Percentiles rank a stretch among this genome's conserved stretches.
These are phyloP conservation scores for Catharus fuscescens DNA, from an alignment of 2,113 vertebrate genomes.

Conservation along the genomic window DNA sequence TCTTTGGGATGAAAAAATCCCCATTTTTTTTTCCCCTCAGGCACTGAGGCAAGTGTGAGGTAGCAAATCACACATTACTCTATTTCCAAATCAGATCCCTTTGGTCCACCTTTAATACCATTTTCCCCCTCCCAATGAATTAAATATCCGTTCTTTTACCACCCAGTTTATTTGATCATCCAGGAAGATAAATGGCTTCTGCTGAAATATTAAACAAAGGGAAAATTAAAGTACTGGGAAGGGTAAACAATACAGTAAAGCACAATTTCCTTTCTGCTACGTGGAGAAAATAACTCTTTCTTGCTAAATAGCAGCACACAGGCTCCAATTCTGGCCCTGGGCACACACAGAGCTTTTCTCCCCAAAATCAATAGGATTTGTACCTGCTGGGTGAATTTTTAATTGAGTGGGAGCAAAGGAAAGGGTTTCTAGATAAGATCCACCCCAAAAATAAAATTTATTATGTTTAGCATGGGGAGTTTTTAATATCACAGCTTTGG, in stretches of 20 bases:
- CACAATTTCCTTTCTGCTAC: conserved; percentile 55
- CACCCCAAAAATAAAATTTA: neutral
- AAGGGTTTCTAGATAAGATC: neutral
- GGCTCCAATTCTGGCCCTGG: neutral
- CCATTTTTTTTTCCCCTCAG: neutral
- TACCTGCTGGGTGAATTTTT: neutral
- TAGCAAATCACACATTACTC: conserved; percentile 23
- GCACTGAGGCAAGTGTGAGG: neutral
- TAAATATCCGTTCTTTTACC: conserved; percentile 55
- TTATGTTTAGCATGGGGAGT: rapidly evolving
- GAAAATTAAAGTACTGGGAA: conserved; percentile 40
- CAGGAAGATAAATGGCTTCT: conserved; percentile 72
- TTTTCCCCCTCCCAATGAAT: neutral
- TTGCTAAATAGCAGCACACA: neutral
- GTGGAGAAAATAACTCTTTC: neutral
- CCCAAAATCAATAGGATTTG: neutral
- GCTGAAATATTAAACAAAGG: conserved; percentile 76
- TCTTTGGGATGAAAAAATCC: neutral
- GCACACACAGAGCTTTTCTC: neutral
- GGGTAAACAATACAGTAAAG: conserved; percentile 49
- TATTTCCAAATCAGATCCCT: conserved; percentile 15
- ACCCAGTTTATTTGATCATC: conserved; percentile 67
- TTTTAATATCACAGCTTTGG: neutral
- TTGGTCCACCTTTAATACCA: neutral
- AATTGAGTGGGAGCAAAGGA: neutral